Percentiles rank a stretch among this genome's conserved stretches.
Evolutionary conservation across 1,140 invertebrate species (phyloP).

Genomic region (Sesamia nonagrioides): DNA sequence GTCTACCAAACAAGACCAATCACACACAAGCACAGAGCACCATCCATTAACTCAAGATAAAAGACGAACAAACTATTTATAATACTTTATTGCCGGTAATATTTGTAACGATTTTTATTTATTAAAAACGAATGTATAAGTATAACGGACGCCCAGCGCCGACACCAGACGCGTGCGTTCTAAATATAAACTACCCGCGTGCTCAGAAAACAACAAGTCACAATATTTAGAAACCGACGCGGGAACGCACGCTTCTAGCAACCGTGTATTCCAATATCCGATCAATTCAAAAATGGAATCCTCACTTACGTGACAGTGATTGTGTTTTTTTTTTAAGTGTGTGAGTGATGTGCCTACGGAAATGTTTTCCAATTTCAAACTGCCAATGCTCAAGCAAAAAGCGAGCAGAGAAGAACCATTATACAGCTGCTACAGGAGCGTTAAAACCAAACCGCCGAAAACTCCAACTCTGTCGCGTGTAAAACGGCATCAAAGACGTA

Average conservation of each 20-base stretch:
- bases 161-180: conserved; percentile 64
- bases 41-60: conserved; percentile 66
- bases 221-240: conserved; percentile 57
- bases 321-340: conserved; percentile 34
- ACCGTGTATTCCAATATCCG: conserved; percentile 2
- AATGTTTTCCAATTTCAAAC: conserved; percentile 81
- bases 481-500: conserved; percentile 80
- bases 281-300: conserved; percentile 35
- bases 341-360: conserved; percentile 60
- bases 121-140: conserved; percentile 63
- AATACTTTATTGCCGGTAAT: conserved; percentile 70
- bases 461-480: conserved; percentile 75
- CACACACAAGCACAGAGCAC: conserved; percentile 42
- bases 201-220: conserved; percentile 69
- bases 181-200: conserved; percentile 68
- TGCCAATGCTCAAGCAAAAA: conserved; percentile 71
- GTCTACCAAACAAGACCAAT: conserved; percentile 31
- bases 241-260: conserved; percentile 55
- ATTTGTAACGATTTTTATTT: conserved; percentile 69
- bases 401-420: conserved; percentile 66
- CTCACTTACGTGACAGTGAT: conserved; percentile 47
- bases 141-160: conserved; percentile 63
- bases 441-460: conserved; percentile 78
- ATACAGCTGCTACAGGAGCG: conserved; percentile 69
- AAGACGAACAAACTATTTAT: conserved; percentile 60